Evolutionary conservation across 2,113 vertebrate genomes (phyloP), one percentile per base, ranked within the genome.

Genomic region (Pterocles orientalis): DNA sequence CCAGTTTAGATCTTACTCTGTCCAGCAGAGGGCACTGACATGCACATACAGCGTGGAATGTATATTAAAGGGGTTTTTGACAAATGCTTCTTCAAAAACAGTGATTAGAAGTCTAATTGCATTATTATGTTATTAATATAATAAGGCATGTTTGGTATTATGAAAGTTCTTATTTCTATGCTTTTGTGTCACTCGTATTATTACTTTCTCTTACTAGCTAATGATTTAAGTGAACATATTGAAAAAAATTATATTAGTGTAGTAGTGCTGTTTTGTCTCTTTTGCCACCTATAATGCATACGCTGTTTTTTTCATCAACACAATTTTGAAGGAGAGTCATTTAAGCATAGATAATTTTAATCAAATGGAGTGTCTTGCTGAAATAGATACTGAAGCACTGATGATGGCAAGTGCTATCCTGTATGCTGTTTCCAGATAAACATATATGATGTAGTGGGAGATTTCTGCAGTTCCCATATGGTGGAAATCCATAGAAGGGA

Each of bases 1-100:
- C 25, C 31, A 39, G 51, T 39, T 69, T 56, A 41, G 86, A 21
- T 76, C 48, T 89, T 36, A 73, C 34, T 78, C 43, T 75, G 10
- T 39, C 91, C 96, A 97, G 94, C 94, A 97, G 96, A 95, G 96
- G 95, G 93, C 93, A 82, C 69, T 85, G 61, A 75, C n/a, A 68
- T 2, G 73, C 65, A 68, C 39, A 18, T 17, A 15, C 57, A 84
- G 24, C 33, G 33, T 54, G 10, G 28, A 21, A 45, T 10, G 13
- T 17, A 1, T 69, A 9, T 61, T 45, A 39, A 14, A 45, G 33
- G 3, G 0, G 28, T 4, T 89, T 88, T 61, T 73, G 21, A 48
- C 39, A 58, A 80, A 68, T n/a, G 3, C 5, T 78, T 80, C 51
- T 84, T 75, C 33, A 56, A 75, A 91, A 82, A 19, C 34, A 36